Evolutionary conservation across 2,113 vertebrate species (phyloP), one percentile per base, ranked within the genome.

Genomic region (Hemicordylus capensis): DNA sequence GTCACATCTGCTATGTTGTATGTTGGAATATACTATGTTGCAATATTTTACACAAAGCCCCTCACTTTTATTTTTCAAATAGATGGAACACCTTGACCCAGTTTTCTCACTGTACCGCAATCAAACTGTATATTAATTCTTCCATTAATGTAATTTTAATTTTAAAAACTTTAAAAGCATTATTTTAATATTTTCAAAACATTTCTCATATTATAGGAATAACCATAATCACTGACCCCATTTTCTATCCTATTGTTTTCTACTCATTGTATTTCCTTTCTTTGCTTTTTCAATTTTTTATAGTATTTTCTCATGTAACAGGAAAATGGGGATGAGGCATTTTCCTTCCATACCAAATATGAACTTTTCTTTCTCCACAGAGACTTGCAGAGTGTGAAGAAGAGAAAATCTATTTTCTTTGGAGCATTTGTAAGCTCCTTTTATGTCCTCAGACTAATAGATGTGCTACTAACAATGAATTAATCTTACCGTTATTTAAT

Each of bases 381-480:
- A 3, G 0, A 8, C 15, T 42, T 80, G 22, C 63, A 81, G 81
- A 81, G 61, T 2, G 31, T n/a, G 10, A 90, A 80, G 2, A 83
- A 2, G 31, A 63, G 7, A 90, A 90, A 84, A 63, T 0, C n/a
- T 6, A 26, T 70, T 46, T 1, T 73, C 7, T 80, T 4, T 74
- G n/a, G 44, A 81, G 24, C 63, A 87, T 54, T 4, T 74, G 19
- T 64, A 42, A 70, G n/a, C 44, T 26, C 76, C 39, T 34, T 61
- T 85, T 72, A 70, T 79, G 76, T 70, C 31, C n/a, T 85, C 54
- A 78, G 83, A 44, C 17, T 69, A 8, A 10, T 64, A 81, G 56
- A 87, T 69, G 39, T 79, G 64, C 76, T 58, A 77, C 26, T 51
- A 70, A 37, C 6, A 17, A 61, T 4, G 2, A 90, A 80, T 1